These are phyloP conservation scores for Donacobius atricapilla DNA, from an alignment of 2,113 vertebrate species.

Conservation along the genomic window DNA sequence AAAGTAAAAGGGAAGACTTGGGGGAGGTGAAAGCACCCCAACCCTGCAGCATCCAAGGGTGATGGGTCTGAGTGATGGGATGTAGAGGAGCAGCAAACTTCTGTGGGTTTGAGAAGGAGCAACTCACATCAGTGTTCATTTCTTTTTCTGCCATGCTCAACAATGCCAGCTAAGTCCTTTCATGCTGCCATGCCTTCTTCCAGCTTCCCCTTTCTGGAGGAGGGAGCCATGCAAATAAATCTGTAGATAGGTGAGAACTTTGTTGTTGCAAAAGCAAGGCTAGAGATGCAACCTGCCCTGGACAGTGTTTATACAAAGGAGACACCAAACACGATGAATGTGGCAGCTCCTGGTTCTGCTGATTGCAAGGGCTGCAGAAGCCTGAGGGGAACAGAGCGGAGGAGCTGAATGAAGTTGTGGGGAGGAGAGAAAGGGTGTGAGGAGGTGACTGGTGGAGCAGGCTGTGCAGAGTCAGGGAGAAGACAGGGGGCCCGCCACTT, in stretches of 20 bases:
- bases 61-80: rapidly evolving
- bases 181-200: not conserved
- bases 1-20: not conserved
- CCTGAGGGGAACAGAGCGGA: not conserved
- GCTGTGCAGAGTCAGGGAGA: not conserved
- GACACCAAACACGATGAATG: rapidly evolving
- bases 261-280: not conserved
- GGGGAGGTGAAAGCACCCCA: not conserved
- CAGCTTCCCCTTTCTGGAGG: not conserved
- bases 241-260: not conserved
- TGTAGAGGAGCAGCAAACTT: not conserved
- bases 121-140: not conserved
- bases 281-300: not conserved
- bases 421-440: not conserved
- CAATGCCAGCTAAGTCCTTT: not conserved
- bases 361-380: not conserved
- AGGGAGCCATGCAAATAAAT: not conserved
- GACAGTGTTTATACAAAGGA: not conserved
- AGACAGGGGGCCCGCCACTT: not conserved
- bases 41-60: not conserved
- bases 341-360: not conserved
- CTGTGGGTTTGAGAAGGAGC: not conserved
- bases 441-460: not conserved
- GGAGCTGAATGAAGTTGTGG: not conserved
- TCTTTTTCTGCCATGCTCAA: not conserved